Conservation (phyloP, 2,113 vertebrate genomes). For the Tyto alba region DNA sequence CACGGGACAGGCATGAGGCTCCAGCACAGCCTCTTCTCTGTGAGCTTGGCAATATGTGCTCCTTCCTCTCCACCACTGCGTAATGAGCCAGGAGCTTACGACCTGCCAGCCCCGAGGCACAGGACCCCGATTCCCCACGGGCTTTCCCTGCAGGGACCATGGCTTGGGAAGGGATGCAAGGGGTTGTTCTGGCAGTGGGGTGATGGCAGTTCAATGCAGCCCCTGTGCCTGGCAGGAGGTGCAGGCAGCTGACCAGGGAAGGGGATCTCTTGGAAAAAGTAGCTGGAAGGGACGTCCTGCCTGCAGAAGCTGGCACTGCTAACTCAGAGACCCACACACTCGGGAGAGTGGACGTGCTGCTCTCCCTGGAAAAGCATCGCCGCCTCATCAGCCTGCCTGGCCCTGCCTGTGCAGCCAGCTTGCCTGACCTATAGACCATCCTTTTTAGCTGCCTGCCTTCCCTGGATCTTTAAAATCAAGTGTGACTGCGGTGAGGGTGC, state of each 20-base stretch:
- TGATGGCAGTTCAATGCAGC: background rate
- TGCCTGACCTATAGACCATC: background rate
- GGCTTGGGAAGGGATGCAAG: background rate
- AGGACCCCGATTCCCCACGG: accelerated
- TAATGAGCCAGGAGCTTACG: background rate
- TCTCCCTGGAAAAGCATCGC: background rate
- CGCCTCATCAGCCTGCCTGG: background rate
- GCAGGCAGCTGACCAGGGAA: background rate
- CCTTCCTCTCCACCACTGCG: accelerated
- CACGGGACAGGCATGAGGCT: background rate
- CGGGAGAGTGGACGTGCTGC: background rate
- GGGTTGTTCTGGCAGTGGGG: background rate
- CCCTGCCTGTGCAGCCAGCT: background rate
- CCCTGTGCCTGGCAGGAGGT: background rate
- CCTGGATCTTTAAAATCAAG: background rate
- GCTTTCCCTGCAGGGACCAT: background rate
- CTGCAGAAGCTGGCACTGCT: background rate
- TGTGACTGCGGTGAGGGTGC: background rate
- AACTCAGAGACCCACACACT: accelerated
- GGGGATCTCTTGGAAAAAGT: background rate
- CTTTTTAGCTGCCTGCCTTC: background rate
- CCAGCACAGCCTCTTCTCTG: background rate
- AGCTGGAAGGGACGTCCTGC: background rate
- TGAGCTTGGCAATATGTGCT: background rate
- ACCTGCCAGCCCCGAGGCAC: accelerated